phyloP scores from a whole-genome alignment of 2,113 vertebrate genomes.

The Bujurquina vittata region DNA sequence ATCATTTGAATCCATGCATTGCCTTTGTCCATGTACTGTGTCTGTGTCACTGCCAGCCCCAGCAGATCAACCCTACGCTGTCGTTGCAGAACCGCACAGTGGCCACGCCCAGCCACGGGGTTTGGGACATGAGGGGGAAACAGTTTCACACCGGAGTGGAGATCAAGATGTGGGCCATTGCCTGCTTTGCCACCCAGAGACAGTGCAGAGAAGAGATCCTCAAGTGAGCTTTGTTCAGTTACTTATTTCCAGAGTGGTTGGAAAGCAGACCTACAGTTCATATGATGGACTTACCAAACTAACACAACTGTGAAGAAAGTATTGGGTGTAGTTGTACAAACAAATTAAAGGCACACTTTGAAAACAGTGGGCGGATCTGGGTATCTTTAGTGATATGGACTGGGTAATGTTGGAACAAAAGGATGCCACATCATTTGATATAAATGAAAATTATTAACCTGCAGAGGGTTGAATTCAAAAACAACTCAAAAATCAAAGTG shows the following conservation, averaged over 20 bases:
- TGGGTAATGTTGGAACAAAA: too few species aligned
- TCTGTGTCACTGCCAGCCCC: conserved; percentile 42
- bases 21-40: conserved; percentile 21
- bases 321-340: too few species aligned
- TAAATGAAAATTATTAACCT: too few species aligned
- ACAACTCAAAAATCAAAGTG: too few species aligned
- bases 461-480: too few species aligned
- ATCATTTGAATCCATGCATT: background rate
- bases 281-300: too few species aligned
- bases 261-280: too few species aligned
- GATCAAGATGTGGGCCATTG: conserved; percentile 87
- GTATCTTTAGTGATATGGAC: too few species aligned
- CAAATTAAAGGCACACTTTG: too few species aligned
- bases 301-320: too few species aligned
- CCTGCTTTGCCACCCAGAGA: conserved; percentile 86
- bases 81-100: conserved; percentile 92
- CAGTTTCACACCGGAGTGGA: conserved; percentile 98
- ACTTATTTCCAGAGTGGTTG: background rate
- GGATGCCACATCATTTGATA: too few species aligned
- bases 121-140: conserved; percentile 99
- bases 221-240: conserved; percentile 77
- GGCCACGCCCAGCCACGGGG: conserved; percentile 95
- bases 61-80: conserved; percentile 69
- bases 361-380: too few species aligned
- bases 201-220: conserved; percentile 96